Conservation (phyloP, 1,140 invertebrate genomes). For the Stratiolaelaps scimitus region DNA sequence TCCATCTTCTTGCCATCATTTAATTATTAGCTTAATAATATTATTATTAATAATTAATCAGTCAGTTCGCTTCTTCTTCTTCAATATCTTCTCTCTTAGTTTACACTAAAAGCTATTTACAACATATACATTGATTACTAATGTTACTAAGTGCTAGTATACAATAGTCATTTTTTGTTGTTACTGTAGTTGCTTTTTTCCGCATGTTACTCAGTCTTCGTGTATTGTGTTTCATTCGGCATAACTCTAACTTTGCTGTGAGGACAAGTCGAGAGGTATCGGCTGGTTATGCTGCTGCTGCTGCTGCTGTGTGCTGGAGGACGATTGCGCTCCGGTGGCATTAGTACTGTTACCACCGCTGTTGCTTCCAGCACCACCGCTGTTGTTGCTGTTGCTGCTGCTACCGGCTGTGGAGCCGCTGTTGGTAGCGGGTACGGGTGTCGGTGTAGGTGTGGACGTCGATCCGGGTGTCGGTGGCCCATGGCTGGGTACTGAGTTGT, state of each 20-base stretch:
- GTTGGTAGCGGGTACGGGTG: neutral
- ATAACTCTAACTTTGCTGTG: slow-evolving; percentile 26
- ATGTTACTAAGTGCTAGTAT: too few relatives aligned
- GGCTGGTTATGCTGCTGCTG: neutral
- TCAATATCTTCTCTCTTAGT: too few relatives aligned
- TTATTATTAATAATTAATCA: too few relatives aligned
- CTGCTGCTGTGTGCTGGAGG: neutral
- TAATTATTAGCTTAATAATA: too few relatives aligned
- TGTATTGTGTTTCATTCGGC: too few relatives aligned
- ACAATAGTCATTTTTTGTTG: too few relatives aligned
- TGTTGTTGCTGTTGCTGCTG: neutral
- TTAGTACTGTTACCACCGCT: slow-evolving; percentile 2
- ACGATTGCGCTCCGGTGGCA: neutral
- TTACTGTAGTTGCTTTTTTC: too few relatives aligned
- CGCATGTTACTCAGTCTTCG: too few relatives aligned
- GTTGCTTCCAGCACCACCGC: neutral
- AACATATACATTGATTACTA: too few relatives aligned
- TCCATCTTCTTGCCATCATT: too few relatives aligned
- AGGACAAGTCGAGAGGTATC: slow-evolving; percentile 15
- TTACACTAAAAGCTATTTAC: too few relatives aligned
- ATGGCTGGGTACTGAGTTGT: neutral
- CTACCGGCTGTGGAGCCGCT: neutral
- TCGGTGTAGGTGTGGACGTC: neutral
- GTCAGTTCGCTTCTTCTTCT: too few relatives aligned
- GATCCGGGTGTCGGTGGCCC: neutral